Conservation (phyloP, 2,888 invertebrate species). For the Apantesis nais region DNA sequence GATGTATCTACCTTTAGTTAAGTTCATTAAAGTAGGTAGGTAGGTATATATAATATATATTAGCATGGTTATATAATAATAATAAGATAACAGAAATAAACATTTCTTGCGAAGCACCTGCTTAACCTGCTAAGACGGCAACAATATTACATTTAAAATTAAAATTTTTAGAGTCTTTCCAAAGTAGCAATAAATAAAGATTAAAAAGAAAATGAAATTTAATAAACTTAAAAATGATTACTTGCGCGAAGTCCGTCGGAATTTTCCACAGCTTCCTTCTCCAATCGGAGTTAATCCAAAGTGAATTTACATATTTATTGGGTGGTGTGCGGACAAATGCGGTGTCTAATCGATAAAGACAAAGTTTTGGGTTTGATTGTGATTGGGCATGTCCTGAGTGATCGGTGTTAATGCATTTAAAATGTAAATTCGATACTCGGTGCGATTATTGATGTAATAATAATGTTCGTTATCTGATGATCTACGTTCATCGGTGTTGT, state of each 20-base stretch:
- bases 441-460: constrained; percentile 36
- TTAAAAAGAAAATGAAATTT: constrained; percentile 30
- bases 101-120: constrained; percentile 2
- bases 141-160: constrained; percentile 19
- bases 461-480: constrained; percentile 36
- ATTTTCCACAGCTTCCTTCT: constrained; percentile 45
- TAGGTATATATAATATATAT: no score
- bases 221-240: constrained; percentile 53
- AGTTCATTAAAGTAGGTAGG: no score
- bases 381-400: constrained; percentile 36
- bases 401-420: constrained; percentile 42
- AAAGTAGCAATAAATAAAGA: constrained; percentile 18
- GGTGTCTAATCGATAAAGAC: constrained; percentile 69
- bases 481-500: constrained; percentile 24
- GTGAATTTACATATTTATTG: constrained; percentile 79
- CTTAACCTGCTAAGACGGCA: not conserved
- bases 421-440: constrained; percentile 44
- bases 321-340: constrained; percentile 64
- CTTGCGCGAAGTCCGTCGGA: constrained; percentile 39
- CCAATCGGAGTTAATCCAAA: constrained; percentile 59
- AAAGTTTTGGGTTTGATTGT: constrained; percentile 49
- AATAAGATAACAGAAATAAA: not conserved
- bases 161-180: constrained; percentile 7
- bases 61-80: no score
- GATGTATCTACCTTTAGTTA: no score